These are phyloP conservation scores for Syngnathus floridae DNA, from an alignment of 2,113 vertebrate species.

Conservation along the genomic window DNA sequence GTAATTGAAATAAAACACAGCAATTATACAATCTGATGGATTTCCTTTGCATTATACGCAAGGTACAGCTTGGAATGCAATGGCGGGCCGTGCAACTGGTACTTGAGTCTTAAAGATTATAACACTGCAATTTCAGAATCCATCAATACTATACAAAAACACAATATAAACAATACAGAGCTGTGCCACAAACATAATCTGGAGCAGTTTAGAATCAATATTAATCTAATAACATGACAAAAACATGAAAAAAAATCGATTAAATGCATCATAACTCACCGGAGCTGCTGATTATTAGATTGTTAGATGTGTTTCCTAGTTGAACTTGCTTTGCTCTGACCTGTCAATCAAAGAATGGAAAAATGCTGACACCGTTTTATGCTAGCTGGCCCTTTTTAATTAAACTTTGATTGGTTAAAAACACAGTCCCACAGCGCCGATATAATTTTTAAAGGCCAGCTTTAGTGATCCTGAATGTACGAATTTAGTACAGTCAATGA, in stretches of 20 bases:
- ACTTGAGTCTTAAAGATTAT: neutral
- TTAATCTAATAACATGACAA: neutral
- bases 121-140: neutral
- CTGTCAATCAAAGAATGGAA: neutral
- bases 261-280: neutral
- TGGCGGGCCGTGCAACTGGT: neutral
- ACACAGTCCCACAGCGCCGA: neutral
- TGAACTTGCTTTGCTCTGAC: neutral
- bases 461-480: neutral
- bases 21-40: too few relatives aligned
- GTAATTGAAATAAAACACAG: too few relatives aligned
- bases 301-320: too few relatives aligned
- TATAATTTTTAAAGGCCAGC: neutral
- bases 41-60: too few relatives aligned
- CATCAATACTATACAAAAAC: neutral
- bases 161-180: neutral
- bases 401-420: neutral
- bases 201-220: neutral
- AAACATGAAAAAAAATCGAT: neutral
- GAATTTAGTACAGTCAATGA: neutral
- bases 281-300: too few relatives aligned
- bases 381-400: neutral
- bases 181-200: neutral
- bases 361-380: neutral
- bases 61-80: neutral